Conservation (phyloP, 2,113 vertebrate species). For the Benitochromis conjunctus region DNA sequence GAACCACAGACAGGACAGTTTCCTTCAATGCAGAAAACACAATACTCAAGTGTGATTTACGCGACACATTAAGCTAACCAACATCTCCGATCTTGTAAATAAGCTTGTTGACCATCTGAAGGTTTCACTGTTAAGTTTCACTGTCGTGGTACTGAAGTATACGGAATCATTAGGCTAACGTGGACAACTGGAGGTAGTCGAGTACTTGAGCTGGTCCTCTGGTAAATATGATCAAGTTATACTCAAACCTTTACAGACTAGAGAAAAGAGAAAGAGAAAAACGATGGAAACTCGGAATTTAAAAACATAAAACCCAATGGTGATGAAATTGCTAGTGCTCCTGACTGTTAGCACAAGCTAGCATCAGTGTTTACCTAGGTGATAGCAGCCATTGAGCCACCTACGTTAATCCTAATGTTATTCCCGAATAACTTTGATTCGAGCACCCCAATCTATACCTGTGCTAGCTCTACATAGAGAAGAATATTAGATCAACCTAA, state of each 20-base stretch:
- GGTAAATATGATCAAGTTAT: neutral
- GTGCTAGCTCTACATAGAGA: neutral
- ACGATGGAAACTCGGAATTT: neutral
- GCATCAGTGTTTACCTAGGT: slow-evolving; percentile 33
- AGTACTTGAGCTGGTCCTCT: neutral
- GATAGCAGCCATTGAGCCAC: neutral
- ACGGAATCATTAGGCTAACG: neutral
- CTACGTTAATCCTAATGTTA: neutral
- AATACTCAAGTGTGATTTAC: neutral
- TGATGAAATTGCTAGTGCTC: neutral
- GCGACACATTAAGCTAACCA: neutral
- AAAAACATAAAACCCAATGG: slow-evolving; percentile 2
- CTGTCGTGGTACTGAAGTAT: neutral
- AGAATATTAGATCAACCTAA: neutral
- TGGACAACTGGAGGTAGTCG: neutral
- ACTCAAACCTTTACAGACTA: neutral
- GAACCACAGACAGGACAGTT: neutral
- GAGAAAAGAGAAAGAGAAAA: fast-evolving
- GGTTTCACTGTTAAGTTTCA: neutral
- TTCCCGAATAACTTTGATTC: neutral
- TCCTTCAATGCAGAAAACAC: neutral
- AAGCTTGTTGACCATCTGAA: neutral
- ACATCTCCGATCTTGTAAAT: neutral
- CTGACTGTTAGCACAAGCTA: slow-evolving; percentile 47
- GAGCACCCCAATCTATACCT: neutral